Evolutionary conservation across 2,113 vertebrate genomes (phyloP).

Genomic region (Coreoperca whiteheadi): DNA sequence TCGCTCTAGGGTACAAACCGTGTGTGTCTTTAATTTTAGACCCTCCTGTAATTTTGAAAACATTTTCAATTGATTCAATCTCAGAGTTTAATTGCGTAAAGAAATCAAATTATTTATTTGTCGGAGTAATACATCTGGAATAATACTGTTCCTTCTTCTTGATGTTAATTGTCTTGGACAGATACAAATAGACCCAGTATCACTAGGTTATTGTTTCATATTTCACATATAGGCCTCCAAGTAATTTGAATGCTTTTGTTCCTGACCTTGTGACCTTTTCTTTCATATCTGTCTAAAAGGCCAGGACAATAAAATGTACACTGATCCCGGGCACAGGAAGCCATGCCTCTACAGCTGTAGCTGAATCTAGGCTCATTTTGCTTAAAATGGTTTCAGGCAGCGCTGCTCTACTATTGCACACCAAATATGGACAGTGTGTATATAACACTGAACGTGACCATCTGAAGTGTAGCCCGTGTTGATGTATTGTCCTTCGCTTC

Average conservation of each 20-base stretch:
- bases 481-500: constrained; percentile 17
- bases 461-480: constrained; percentile 5
- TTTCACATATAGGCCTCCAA: background rate
- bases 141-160: background rate
- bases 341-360: constrained; percentile 23
- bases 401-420: constrained; percentile 36
- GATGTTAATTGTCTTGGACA: background rate
- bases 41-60: background rate
- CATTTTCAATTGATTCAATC: background rate
- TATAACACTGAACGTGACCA: constrained; percentile 14
- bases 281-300: constrained; percentile 20
- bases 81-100: background rate
- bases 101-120: background rate
- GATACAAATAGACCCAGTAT: constrained; percentile 17
- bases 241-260: constrained; percentile 26
- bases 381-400: constrained; percentile 52
- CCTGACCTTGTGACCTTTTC: constrained; percentile 34
- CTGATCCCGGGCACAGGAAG: constrained; percentile 46
- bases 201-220: constrained; percentile 16
- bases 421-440: constrained; percentile 66
- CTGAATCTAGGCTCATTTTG: constrained; percentile 29
- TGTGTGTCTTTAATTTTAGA: background rate
- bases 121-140: background rate
- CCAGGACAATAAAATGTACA: constrained; percentile 42
- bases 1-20: background rate